phyloP scores from a whole-genome alignment of 2,888 invertebrate genomes.

The Rotaria macrura region DNA sequence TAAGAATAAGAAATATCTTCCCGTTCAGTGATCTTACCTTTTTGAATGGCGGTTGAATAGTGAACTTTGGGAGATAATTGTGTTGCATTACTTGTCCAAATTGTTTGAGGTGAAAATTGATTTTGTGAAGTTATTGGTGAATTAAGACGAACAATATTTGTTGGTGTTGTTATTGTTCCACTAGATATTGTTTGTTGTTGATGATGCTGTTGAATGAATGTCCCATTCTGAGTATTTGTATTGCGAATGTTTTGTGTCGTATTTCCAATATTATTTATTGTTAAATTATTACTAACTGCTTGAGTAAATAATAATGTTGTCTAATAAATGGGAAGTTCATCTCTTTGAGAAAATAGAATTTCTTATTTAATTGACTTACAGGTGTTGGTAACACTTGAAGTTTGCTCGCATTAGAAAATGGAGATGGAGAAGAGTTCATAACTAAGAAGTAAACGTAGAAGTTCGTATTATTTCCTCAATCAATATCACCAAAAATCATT shows the following conservation, averaged over 20 bases:
- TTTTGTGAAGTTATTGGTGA: background rate
- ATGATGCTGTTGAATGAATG: background rate
- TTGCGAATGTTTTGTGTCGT: background rate
- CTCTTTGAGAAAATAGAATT: background rate
- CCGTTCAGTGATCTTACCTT: background rate
- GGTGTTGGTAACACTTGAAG: background rate
- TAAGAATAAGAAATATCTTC: background rate
- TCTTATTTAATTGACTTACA: background rate
- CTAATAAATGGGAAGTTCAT: background rate
- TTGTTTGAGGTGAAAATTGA: background rate
- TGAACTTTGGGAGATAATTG: background rate
- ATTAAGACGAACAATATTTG: background rate
- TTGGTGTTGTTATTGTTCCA: background rate
- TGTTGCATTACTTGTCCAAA: background rate
- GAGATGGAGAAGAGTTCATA: background rate
- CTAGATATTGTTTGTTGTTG: background rate
- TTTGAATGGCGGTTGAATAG: background rate
- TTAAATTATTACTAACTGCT: slow-evolving; percentile 8
- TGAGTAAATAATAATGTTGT: slow-evolving; percentile 10
- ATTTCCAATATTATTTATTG: slow-evolving; percentile 1
- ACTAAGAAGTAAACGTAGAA: background rate
- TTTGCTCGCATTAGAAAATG: background rate
- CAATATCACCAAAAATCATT: background rate
- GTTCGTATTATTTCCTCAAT: background rate
- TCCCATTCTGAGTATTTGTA: background rate